phyloP scores from a whole-genome alignment of 2,797 vertebrate genomes.

The Eospalax fontanierii region DNA sequence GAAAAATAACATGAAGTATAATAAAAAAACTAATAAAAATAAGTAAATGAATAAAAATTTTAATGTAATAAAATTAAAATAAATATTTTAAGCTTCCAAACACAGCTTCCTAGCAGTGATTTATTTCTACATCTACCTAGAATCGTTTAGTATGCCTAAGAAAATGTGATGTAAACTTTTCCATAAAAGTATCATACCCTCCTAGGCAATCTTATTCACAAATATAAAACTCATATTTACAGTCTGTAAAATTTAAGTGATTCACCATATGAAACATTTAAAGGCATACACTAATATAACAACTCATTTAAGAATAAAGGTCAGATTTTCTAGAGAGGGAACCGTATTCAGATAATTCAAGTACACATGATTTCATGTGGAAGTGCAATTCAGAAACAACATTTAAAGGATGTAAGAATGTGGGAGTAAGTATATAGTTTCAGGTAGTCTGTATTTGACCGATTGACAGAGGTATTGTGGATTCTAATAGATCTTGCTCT shows the following conservation, averaged over 20 bases:
- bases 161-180: constrained; percentile 1
- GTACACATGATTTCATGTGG: not conserved
- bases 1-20: not conserved
- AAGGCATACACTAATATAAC: not conserved
- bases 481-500: not conserved
- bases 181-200: constrained; percentile 15
- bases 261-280: not conserved
- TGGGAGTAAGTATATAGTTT: not conserved
- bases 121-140: constrained; percentile 11
- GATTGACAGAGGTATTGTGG: not conserved
- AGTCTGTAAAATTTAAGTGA: not conserved
- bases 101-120: not conserved
- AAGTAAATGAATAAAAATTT: not conserved
- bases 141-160: constrained; percentile 9
- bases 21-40: not conserved
- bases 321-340: not conserved
- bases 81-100: constrained; percentile 26
- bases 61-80: not conserved
- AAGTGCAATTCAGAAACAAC: not conserved
- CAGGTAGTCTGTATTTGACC: not conserved
- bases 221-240: not conserved
- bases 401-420: not conserved
- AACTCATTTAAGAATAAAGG: not conserved
- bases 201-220: not conserved
- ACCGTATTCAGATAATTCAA: not conserved